Percentiles rank a stretch among this genome's conserved stretches.
Conservation (phyloP, 2,113 vertebrate genomes). For the Taurulus bubalis region DNA sequence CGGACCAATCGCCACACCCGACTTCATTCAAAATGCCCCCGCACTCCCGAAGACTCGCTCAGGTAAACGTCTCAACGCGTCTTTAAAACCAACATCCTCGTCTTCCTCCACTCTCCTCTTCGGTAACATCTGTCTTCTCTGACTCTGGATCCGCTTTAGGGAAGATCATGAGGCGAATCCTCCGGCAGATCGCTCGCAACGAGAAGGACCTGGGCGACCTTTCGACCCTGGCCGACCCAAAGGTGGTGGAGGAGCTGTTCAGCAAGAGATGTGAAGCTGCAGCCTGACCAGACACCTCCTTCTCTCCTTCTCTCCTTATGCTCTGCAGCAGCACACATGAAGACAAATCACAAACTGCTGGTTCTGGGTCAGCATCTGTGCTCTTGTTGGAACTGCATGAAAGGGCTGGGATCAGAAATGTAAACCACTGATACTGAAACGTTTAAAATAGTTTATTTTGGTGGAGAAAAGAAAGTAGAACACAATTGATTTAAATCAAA, state of each 20-base stretch:
- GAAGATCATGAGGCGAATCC: conserved; percentile 87
- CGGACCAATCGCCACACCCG: conserved; percentile 87
- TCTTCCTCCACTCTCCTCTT: neutral
- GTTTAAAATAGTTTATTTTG: conserved; percentile 1
- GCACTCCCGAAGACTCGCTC: conserved; percentile 87
- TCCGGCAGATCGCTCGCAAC: conserved; percentile 85
- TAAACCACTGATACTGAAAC: neutral
- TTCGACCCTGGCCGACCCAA: conserved; percentile 86
- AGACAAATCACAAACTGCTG: conserved; percentile 12
- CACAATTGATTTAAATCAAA: neutral
- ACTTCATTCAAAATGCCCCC: conserved; percentile 88
- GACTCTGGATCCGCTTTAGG: conserved; percentile 58
- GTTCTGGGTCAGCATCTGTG: conserved; percentile 9
- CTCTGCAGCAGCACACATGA: conserved; percentile 23
- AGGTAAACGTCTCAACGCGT: conserved; percentile 72
- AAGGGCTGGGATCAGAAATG: conserved; percentile 14
- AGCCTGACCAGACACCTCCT: conserved; percentile 63
- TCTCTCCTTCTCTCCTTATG: neutral
- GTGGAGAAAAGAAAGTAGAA: conserved; percentile 1
- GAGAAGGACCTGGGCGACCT: conserved; percentile 87
- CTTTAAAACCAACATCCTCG: neutral
- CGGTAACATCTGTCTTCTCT: neutral
- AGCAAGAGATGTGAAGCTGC: conserved; percentile 83
- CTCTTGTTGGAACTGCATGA: conserved; percentile 32
- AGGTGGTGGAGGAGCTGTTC: conserved; percentile 84